Conservation (phyloP, 2,888 invertebrate genomes). For the Drosophila hamatofila region DNA sequence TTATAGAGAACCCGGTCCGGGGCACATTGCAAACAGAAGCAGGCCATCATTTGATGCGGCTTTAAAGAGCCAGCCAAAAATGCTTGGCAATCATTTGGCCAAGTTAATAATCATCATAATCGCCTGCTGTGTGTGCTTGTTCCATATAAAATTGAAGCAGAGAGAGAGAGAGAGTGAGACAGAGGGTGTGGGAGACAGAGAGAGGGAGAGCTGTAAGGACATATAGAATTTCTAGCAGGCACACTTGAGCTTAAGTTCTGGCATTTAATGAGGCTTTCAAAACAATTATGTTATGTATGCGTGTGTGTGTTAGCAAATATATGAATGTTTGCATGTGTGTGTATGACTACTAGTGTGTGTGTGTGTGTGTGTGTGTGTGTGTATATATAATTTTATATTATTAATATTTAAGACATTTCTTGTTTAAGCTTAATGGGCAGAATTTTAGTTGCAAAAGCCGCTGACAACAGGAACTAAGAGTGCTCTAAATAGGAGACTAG, state of each 20-base stretch:
- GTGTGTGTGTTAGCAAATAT: constrained; percentile 15
- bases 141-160: constrained; percentile 8
- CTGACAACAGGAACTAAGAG: background rate
- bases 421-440: constrained; percentile 25
- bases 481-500: background rate
- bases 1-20: constrained; percentile 64
- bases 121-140: constrained; percentile 50
- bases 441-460: constrained; percentile 14
- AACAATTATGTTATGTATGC: constrained; percentile 69
- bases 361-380: constrained; percentile 37
- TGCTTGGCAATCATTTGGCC: constrained; percentile 39
- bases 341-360: constrained; percentile 33
- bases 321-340: constrained; percentile 22
- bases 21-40: constrained; percentile 71
- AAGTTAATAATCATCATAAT: constrained; percentile 75
- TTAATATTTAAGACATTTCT: constrained; percentile 67
- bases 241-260: constrained; percentile 67
- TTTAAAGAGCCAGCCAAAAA: constrained; percentile 61
- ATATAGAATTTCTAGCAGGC: constrained; percentile 10
- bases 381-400: constrained; percentile 51
- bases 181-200: background rate
- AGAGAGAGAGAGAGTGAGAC: background rate
- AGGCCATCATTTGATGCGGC: constrained; percentile 50
- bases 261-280: constrained; percentile 81
- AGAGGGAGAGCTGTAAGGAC: background rate